These are phyloP conservation scores for Brachymystax lenok DNA, from an alignment of 2,797 vertebrate species.

Conservation along the genomic window DNA sequence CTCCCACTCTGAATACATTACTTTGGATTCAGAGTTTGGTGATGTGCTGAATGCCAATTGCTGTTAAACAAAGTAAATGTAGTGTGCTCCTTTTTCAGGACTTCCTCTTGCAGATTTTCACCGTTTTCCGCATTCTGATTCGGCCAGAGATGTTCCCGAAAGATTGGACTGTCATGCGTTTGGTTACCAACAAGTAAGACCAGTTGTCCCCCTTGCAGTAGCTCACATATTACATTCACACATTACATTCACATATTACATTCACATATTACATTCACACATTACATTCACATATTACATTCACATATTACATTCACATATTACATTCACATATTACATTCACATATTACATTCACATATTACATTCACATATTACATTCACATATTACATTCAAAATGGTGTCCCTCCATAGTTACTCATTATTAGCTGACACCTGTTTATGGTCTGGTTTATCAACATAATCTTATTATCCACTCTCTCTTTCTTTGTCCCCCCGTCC, in stretches of 20 bases:
- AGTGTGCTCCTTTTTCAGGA: conserved; percentile 74
- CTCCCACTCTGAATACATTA: background rate
- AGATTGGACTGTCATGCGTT: conserved; percentile 98
- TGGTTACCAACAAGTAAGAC: conserved; percentile 98
- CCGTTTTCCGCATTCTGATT: conserved; percentile 96
- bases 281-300: no score
- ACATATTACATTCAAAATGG: background rate
- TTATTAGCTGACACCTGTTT: background rate
- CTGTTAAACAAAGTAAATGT: background rate
- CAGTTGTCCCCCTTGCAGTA: no score
- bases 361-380: no score
- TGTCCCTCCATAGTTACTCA: background rate
- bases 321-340: background rate
- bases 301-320: background rate
- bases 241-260: no score
- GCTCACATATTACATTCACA: background rate
- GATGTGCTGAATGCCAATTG: background rate
- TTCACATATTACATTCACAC: background rate
- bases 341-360: background rate
- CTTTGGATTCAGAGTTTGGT: background rate
- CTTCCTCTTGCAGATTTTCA: conserved; percentile 97
- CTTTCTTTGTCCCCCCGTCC: background rate
- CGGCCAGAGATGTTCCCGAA: conserved; percentile 98
- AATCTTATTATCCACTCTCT: background rate
- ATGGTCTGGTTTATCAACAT: background rate